Conservation (phyloP, 53 echinoderm and acorn worm species). For the Holothuria scabra region DNA sequence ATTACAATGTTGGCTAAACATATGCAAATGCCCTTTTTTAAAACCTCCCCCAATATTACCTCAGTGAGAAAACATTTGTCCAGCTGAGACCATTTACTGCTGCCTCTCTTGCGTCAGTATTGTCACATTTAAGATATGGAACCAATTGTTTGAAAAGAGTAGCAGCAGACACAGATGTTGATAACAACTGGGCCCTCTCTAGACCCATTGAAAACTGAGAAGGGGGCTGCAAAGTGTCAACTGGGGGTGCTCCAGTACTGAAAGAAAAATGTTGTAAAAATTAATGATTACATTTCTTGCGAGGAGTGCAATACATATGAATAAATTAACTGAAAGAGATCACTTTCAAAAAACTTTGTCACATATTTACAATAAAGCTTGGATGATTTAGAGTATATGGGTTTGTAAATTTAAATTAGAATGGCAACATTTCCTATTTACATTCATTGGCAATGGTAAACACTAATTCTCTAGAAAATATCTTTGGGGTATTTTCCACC, state of each 20-base stretch:
- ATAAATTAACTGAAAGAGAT: no score
- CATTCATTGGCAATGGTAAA: no score
- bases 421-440: no score
- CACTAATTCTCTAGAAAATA: no score
- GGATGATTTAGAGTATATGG: no score
- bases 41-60: conserved; percentile 5
- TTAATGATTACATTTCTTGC: neutral
- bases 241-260: conserved; percentile 1
- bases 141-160: conserved; percentile 96
- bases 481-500: no score
- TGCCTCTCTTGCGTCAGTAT: conserved; percentile 46
- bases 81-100: conserved; percentile 42
- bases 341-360: no score
- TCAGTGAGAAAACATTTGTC: conserved; percentile 41
- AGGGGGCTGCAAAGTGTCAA: conserved; percentile 36
- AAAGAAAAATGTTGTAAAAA: neutral
- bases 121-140: conserved; percentile 81
- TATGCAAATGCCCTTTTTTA: no score
- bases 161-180: conserved; percentile 76
- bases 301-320: neutral
- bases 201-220: conserved; percentile 43
- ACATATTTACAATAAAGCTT: no score
- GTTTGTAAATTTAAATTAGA: no score
- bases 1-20: no score
- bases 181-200: conserved; percentile 64